Evolutionary conservation across 1,140 invertebrate species (phyloP), one percentile per base, ranked within the genome.

Genomic region (Caenorhabditis inopinata): DNA sequence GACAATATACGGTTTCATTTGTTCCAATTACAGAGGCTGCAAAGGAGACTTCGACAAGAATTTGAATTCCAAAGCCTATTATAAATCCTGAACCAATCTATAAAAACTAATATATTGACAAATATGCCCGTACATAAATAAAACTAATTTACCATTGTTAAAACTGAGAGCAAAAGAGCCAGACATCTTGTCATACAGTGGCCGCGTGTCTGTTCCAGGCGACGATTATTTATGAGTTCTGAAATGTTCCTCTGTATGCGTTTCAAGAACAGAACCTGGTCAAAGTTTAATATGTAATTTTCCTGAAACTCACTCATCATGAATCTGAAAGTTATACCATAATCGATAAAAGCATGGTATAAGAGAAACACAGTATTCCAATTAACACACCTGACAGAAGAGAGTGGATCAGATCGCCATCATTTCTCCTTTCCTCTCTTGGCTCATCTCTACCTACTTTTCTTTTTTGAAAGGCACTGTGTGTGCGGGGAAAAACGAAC

Each of bases 321-420:
- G 2, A 38, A 42, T 42, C 38, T 42, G 5, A 42, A 38, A 38
- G 35, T 29, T 38, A 21, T 16, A 12, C 58, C 23, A 18, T 12
- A 68, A n/a, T 38, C 32, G 38, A 68, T 68, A 38, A 21, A 35
- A 29, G 38, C 58, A 68, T 68, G 58, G 27, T 25, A 68, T 68
- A 38, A 38, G n/a, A 68, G 18, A 32, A 9, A 29, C 58, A 68
- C 58, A 42, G 58, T 68, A 68, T 68, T 68, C 58, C 14, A 38
- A 38, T 68, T 68, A 32, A 68, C 58, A 29, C 58, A 38, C 58
- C 58, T 68, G 58, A 68, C 58, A 68, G 58, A 16, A 32, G 58
- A 11, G 25, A 68, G 58, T 68, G 58, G 58, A 68, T 68, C 58
- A 35, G 58, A 68, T 68, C 58, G 58, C 58, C 32, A 18, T 68